phyloP scores from a whole-genome alignment of 2,113 vertebrate species.

The Centrocercus urophasianus region DNA sequence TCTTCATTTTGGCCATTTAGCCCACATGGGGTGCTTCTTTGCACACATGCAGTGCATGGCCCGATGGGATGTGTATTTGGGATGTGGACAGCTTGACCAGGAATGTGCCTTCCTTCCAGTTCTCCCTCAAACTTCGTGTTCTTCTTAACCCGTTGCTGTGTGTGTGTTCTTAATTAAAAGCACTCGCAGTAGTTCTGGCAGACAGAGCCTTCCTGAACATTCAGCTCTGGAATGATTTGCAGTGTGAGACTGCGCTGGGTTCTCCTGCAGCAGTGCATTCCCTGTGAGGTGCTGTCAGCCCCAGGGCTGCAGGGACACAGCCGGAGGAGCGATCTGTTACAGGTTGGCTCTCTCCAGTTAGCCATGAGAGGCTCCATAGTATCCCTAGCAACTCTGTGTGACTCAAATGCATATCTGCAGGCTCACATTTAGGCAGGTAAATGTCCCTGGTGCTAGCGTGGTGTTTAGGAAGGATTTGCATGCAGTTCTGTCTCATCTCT shows the following conservation, averaged over 20 bases:
- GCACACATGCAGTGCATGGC: not conserved
- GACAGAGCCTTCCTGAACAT: not conserved
- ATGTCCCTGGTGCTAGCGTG: not conserved
- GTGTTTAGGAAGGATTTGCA: constrained; percentile 11
- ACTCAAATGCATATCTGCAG: not conserved
- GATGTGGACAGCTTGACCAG: not conserved
- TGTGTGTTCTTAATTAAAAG: constrained; percentile 44
- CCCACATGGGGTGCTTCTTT: not conserved
- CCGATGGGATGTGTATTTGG: not conserved
- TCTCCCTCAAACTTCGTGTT: not conserved
- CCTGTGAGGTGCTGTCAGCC: not conserved
- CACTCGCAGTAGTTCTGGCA: constrained; percentile 31
- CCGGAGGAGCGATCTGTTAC: not conserved
- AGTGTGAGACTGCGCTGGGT: not conserved
- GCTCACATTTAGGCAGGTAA: not conserved
- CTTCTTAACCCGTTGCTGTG: not conserved
- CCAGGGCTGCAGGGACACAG: not conserved
- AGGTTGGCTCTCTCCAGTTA: not conserved
- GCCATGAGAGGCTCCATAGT: not conserved
- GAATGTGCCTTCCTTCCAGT: not conserved
- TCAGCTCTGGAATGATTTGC: not conserved
- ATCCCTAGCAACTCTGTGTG: not conserved
- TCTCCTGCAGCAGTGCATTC: not conserved
- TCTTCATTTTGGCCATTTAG: not conserved
- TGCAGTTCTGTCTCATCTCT: not conserved